These are phyloP conservation scores for Meiosimyza platycephala DNA, from an alignment of 2,888 invertebrate species.

Conservation along the genomic window DNA sequence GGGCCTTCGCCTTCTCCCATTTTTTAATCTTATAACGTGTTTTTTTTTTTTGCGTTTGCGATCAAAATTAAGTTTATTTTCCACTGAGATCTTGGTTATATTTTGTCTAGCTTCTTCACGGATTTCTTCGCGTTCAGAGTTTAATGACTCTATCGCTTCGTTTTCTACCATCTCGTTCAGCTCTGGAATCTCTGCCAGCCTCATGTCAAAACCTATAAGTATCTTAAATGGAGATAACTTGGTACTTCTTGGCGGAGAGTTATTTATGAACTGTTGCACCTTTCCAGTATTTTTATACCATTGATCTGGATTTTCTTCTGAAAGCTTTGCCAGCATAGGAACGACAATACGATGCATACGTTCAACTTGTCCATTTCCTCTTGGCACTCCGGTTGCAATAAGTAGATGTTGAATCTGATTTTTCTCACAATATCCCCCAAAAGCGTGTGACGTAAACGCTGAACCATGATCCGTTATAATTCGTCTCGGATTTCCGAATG, in stretches of 20 bases:
- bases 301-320: not conserved
- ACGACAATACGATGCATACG: no score
- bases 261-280: slow-evolving; percentile 3
- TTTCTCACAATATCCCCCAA: slow-evolving; percentile 45
- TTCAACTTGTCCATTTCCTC: no score
- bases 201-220: slow-evolving; percentile 9
- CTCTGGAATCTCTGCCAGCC: not conserved
- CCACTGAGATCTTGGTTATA: slow-evolving; percentile 26
- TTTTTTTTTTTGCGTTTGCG: no score
- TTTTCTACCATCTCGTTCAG: not conserved
- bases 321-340: not conserved
- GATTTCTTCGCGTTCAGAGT: slow-evolving; percentile 14
- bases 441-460: no score
- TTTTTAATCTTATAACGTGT: no score
- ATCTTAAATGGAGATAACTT: slow-evolving; percentile 17
- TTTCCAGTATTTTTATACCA: slow-evolving; percentile 8
- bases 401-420: slow-evolving; percentile 33
- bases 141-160: slow-evolving; percentile 4
- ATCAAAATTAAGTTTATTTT: slow-evolving; percentile 15
- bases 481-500: no score
- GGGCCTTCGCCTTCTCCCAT: no score
- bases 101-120: slow-evolving; percentile 19
- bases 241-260: slow-evolving; percentile 20
- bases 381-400: slow-evolving; percentile 38
- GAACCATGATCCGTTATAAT: no score